phyloP scores from a whole-genome alignment of 2,113 vertebrate species.

The Saimiri boliviensis region DNA sequence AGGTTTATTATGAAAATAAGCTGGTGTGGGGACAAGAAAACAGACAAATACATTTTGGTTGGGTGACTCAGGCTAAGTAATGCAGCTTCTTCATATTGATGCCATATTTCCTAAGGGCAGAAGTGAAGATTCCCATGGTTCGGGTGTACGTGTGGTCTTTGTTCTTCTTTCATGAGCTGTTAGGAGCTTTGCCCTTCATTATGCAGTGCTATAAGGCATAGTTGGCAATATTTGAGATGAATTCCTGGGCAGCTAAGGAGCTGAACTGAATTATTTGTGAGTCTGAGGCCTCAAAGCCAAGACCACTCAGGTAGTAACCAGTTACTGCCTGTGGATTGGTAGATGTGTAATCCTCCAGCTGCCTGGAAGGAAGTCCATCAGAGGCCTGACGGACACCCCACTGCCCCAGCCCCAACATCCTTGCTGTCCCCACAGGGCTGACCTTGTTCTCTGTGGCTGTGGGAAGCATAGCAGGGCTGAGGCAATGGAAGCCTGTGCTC shows the following conservation, averaged over 20 bases:
- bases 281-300: constrained; percentile 93
- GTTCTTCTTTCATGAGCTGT: constrained; percentile 93
- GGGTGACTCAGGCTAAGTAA: constrained; percentile 82
- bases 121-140: constrained; percentile 93
- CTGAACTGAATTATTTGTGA: constrained; percentile 93
- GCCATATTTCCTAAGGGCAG: constrained; percentile 89
- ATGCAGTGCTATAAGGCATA: constrained; percentile 94
- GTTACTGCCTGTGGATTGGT: constrained; percentile 95
- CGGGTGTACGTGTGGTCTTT: constrained; percentile 88
- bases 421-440: not conserved
- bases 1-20: constrained; percentile 50
- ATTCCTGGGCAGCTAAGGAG: constrained; percentile 93
- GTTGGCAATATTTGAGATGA: constrained; percentile 94
- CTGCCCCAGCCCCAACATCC: too few species aligned
- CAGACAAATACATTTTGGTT: not conserved
- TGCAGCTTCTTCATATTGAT: constrained; percentile 94
- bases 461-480: not conserved
- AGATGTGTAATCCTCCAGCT: constrained; percentile 93
- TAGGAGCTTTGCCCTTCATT: constrained; percentile 92
- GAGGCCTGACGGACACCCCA: constrained; percentile 84
- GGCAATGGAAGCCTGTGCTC: not conserved
- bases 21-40: not conserved
- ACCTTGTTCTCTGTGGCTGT: not conserved
- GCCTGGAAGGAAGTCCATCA: constrained; percentile 91
- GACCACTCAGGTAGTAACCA: constrained; percentile 92